Conservation (phyloP, 2,797 vertebrate species). For the Lophius americanus region DNA sequence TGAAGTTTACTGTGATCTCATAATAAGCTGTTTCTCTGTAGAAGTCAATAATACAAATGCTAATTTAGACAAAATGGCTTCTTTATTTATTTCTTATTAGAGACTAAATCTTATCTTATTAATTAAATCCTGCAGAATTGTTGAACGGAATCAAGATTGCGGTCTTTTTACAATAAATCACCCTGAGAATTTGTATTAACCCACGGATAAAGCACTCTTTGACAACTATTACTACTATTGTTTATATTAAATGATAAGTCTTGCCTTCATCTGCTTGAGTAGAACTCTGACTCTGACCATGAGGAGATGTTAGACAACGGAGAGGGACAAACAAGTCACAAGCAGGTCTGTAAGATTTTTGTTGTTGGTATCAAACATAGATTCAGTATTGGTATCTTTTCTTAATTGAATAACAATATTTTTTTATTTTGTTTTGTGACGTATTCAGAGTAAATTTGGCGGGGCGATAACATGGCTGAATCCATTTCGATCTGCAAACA, state of each 20-base stretch:
- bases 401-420: not conserved
- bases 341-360: constrained; percentile 53
- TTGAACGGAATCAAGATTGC: no score
- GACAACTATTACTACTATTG: not conserved
- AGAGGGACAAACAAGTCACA: constrained; percentile 43
- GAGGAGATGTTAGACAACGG: constrained; percentile 41
- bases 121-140: no score
- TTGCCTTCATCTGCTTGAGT: constrained; percentile 48
- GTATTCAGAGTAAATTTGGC: constrained; percentile 53
- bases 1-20: no score
- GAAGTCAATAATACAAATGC: no score
- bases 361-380: not conserved
- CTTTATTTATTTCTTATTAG: no score
- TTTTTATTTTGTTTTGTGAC: not conserved
- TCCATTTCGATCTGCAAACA: constrained; percentile 59
- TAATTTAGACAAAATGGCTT: no score
- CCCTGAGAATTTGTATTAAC: not conserved
- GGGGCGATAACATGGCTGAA: constrained; percentile 64
- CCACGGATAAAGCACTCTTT: not conserved
- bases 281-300: constrained; percentile 28
- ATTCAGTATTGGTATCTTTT: not conserved
- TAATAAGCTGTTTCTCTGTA: no score
- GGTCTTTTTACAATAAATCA: no score
- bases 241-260: not conserved
- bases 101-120: no score